These are phyloP conservation scores for Scaptomyza cyrtandrae DNA, from an alignment of 2,888 invertebrate genomes.

Conservation along the genomic window DNA sequence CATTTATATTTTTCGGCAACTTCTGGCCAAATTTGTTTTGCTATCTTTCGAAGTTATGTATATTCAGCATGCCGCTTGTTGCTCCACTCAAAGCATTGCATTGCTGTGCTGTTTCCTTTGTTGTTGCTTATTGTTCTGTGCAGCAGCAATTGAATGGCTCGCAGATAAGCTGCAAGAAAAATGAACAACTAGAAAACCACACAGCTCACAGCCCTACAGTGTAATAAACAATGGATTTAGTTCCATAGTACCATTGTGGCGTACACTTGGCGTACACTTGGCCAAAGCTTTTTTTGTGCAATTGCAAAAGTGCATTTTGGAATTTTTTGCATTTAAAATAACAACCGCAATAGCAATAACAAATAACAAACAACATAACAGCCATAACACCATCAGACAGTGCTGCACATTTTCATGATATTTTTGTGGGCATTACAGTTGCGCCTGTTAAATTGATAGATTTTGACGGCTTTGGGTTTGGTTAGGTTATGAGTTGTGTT, in stretches of 20 bases:
- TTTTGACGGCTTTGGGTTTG: conserved; percentile 57
- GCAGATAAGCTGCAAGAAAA: conserved; percentile 38
- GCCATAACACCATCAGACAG: conserved; percentile 46
- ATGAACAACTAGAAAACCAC: conserved; percentile 25
- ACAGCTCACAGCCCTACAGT: conserved; percentile 23
- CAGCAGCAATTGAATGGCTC: conserved; percentile 21
- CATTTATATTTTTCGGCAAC: conserved; percentile 11
- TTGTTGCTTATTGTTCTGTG: conserved; percentile 37
- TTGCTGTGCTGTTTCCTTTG: not conserved
- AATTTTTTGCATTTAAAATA: conserved; percentile 57
- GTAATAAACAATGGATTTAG: conserved; percentile 55
- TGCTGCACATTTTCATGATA: conserved; percentile 49
- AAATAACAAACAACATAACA: conserved; percentile 25
- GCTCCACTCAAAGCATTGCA: conserved; percentile 40
- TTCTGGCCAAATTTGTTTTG: conserved; percentile 9
- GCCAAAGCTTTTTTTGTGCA: conserved; percentile 68
- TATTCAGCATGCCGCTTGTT: conserved; percentile 17
- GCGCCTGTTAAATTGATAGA: conserved; percentile 42
- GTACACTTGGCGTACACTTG: conserved; percentile 60
- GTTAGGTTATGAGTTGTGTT: conserved; percentile 4
- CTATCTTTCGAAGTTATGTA: conserved; percentile 37
- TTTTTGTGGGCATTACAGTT: conserved; percentile 45
- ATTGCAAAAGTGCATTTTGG: conserved; percentile 64
- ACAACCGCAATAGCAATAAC: conserved; percentile 29
- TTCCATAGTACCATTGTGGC: conserved; percentile 38